Base-by-base conservation (phyloP, 2,797 vertebrate genomes). In the Sebastes minor region DNA sequence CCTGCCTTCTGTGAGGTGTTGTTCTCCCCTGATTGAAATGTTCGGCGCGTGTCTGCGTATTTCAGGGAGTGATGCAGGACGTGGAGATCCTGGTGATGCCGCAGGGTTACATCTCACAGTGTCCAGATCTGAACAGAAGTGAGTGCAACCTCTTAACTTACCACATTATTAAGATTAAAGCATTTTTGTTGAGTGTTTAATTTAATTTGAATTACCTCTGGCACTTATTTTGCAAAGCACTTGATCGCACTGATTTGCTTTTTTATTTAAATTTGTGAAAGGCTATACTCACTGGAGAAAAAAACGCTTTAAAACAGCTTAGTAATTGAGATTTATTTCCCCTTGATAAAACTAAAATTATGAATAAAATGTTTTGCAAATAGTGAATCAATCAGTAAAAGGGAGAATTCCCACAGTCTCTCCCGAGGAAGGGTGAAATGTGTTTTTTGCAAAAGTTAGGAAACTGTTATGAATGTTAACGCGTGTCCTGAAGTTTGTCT, bases 121-220 rank as follows among this genome's bases (percentile, higher is more conserved):
- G 98, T 88, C 98, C 98, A 52, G 98, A 99, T 94, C 97, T 99
- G 78, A 99, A 99, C 96, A 97, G 98, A 94, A 99, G 98, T 99
- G 96, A 97, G 98, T 97, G 80, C 75, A 23, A 20, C 59, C 35
- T 69, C 53, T n/a, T 66, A 27, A n/a, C 38, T 13, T 49, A 63
- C 53, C 55, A 46, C 35, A 38, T 38, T 38, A 38, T 42, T 18
- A n/a, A 27, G 42, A 65, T 38, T 38, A n/a, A 30, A 60, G 46
- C 30, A 11, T 76, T 82, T 82, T 66, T 16, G 28, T 13, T 65
- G n/a, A 53, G 30, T 69, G 79, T 67, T 72, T 76, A 2, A 42
- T 80, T 81, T n/a, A 1, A 65, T 79, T 66, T 63, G 64, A 70
- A 81, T 79, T 3, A 14, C 57, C 46, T 57, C 57, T n/a, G 14